Conservation (phyloP, 2,888 invertebrate genomes). For the Urechis unicinctus region DNA sequence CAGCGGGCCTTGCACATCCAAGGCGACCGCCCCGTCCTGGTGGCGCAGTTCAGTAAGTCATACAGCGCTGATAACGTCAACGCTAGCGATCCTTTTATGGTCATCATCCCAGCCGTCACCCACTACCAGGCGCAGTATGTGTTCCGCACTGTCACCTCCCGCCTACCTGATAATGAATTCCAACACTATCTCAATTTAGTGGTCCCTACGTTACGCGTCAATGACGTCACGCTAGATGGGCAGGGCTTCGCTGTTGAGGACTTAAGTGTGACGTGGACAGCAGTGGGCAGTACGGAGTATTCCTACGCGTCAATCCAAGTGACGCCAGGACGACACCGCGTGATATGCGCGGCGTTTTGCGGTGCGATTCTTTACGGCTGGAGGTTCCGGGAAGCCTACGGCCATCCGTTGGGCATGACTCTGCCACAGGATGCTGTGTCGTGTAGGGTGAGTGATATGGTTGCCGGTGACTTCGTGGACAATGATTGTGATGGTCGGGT, state of each 20-base stretch:
- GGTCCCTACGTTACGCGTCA: background rate
- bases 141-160: constrained; percentile 24
- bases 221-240: constrained; percentile 10
- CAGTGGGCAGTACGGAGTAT: constrained; percentile 2
- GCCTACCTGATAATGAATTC: constrained; percentile 5
- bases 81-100: constrained; percentile 33
- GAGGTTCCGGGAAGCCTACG: constrained; percentile 29
- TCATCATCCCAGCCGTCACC: constrained; percentile 23
- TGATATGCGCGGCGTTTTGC: constrained; percentile 19
- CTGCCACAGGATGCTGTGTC: constrained; percentile 1
- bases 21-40: constrained; percentile 21
- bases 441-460: constrained; percentile 5
- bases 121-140: constrained; percentile 27
- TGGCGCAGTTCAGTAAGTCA: constrained; percentile 23
- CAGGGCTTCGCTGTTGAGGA: background rate
- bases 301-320: constrained; percentile 1
- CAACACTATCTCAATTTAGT: constrained; percentile 13
- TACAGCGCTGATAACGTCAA: constrained; percentile 21
- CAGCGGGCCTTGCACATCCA: constrained; percentile 10
- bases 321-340: background rate
- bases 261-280: constrained; percentile 14
- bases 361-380: constrained; percentile 28
- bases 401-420: constrained; percentile 24
- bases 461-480: constrained; percentile 16
- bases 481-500: constrained; percentile 22